phyloP scores from a whole-genome alignment of 1,140 invertebrate genomes.

The Nebria ingens region DNA sequence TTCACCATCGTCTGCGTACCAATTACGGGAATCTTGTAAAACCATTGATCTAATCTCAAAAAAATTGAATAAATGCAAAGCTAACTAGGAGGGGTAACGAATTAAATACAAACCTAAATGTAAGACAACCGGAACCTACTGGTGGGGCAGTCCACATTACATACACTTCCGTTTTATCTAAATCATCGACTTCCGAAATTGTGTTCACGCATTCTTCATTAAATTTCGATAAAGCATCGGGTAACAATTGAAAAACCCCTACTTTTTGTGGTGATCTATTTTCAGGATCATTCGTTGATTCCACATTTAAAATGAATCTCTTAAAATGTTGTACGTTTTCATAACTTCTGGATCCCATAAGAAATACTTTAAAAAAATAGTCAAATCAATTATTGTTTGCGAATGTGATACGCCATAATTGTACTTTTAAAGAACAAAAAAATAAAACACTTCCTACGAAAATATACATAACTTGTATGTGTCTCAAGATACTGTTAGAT shows the following conservation, averaged over 20 bases:
- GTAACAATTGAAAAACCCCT: constrained; percentile 72
- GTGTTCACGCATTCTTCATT: constrained; percentile 82
- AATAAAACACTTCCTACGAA: too few relatives aligned
- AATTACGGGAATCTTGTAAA: constrained; percentile 65
- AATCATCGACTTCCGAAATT: constrained; percentile 63
- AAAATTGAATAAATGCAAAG: not conserved
- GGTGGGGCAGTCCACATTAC: constrained; percentile 85
- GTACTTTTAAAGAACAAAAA: too few relatives aligned
- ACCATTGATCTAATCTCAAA: constrained; percentile 65
- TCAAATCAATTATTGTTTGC: not conserved
- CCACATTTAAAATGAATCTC: constrained; percentile 69
- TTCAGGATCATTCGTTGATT: constrained; percentile 46
- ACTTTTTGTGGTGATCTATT: constrained; percentile 43
- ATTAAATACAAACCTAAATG: constrained; percentile 49
- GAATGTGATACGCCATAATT: too few relatives aligned
- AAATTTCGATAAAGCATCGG: constrained; percentile 64
- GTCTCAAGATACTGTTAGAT: too few relatives aligned
- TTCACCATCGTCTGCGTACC: constrained; percentile 84
- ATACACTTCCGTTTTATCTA: constrained; percentile 76
- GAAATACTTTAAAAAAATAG: constrained; percentile 46
- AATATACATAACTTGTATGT: too few relatives aligned
- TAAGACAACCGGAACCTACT: constrained; percentile 72
- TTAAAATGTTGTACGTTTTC: constrained; percentile 70
- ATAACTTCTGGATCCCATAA: constrained; percentile 61
- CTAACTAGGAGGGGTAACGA: not conserved